A percentile compares a stretch with the other conserved stretches of the same genome.
phyloP scores from a whole-genome alignment of 1,140 invertebrate species.

The Teleopsis dalmanni region DNA sequence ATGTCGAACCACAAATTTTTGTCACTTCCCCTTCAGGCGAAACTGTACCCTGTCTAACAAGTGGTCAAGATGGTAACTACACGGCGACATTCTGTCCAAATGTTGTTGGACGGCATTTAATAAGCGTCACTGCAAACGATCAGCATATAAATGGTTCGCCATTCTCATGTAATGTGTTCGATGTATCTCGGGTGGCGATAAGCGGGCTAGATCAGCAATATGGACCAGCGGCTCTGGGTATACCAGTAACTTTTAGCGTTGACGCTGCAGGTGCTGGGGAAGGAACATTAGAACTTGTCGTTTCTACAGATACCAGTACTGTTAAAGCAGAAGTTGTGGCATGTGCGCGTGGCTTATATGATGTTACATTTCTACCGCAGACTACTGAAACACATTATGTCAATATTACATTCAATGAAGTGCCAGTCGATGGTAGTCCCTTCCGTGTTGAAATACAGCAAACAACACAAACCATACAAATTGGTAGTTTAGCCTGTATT shows the following conservation, averaged over 20 bases:
- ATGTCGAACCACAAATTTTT: conserved; percentile 58
- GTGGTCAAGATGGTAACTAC: conserved; percentile 53
- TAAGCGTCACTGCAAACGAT: conserved; percentile 71
- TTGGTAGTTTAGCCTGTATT: conserved; percentile 51
- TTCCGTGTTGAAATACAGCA: conserved; percentile 91
- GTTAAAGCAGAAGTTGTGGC: conserved; percentile 84
- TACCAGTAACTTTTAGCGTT: conserved; percentile 83
- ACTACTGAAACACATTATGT: conserved; percentile 85
- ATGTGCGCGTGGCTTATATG: conserved; percentile 84
- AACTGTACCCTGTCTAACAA: conserved; percentile 59
- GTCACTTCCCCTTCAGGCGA: conserved; percentile 72
- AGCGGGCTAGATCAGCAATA: conserved; percentile 60
- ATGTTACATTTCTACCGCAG: conserved; percentile 92
- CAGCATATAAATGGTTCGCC: conserved; percentile 83
- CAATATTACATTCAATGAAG: conserved; percentile 94
- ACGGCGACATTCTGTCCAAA: conserved; percentile 71
- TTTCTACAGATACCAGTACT: conserved; percentile 81
- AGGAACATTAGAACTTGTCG: conserved; percentile 89
- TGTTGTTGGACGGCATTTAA: conserved; percentile 78
- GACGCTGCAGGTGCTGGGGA: conserved; percentile 94
- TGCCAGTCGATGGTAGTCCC: conserved; percentile 83
- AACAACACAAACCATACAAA: conserved; percentile 58
- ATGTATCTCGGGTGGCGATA: conserved; percentile 77
- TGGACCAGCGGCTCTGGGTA: conserved; percentile 61
- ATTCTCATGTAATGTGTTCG: conserved; percentile 87